Evolutionary conservation across 2,888 invertebrate species (phyloP), one percentile per base, ranked within the genome.

Genomic region (Pharmacophagus antenor): DNA sequence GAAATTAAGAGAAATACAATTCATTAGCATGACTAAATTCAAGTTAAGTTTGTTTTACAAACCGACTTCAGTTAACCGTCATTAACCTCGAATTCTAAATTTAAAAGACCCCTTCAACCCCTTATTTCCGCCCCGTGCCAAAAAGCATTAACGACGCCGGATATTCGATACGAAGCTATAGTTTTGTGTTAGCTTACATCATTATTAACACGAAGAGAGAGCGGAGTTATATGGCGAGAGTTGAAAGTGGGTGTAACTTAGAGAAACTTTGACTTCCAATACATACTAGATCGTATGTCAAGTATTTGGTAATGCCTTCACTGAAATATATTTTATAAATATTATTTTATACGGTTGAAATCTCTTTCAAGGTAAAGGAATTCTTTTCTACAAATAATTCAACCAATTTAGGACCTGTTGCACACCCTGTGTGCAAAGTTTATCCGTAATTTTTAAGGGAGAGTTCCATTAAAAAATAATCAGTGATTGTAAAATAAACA

Each of bases 141-240:
- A 77, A 79, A 75, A 70, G 64, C 70, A 70, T 76, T 72, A 72
- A 71, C 67, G 63, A 63, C 55, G 60, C 63, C 64, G 63, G 74
- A 66, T 65, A 75, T 62, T 62, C 61, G 75, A 77, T 68, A 71
- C 71, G 61, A 66, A 72, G 77, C 82, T 75, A 74, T 75, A 78
- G 81, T 77, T 77, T 67, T 66, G 78, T 79, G 67, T 85, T 71
- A 73, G 58, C 67, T 85, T 81, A 80, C 83, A 69, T 77, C 76
- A 77, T 85, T 80, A 85, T 82, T 80, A 76, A 72, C 66, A n/a
- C n/a, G n/a, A n/a, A n/a, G n/a, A n/a, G n/a, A n/a, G n/a, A n/a
- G n/a, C n/a, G n/a, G n/a, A 72, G 76, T 58, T 56, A 54, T 27
- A 47, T 44, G 48, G 56, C 56, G 22, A 62, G 66, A 73, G 67